Base-by-base conservation (phyloP, 2,888 invertebrate genomes). In the Eupeodes latifasciatus region DNA sequence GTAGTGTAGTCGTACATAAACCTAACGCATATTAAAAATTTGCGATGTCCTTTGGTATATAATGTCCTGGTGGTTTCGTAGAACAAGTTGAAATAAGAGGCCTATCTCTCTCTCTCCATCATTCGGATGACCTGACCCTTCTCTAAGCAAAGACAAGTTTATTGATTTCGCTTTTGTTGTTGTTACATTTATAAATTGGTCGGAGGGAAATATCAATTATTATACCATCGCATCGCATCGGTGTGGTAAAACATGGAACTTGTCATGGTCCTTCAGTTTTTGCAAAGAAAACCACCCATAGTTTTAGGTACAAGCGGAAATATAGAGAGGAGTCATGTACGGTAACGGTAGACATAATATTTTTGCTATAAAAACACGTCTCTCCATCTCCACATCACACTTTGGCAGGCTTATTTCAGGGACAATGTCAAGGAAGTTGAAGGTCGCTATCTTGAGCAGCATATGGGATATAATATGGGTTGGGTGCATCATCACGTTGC, bases 361-460 rank as follows among this genome's bases (percentile, higher is more conserved):
- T 27, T 40, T 40, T 40, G 2, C n/a, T 44, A 66, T 67, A 59
- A 59, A 3, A 49, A 36, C 40, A 47, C 27, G 55, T 71, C 44
- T 55, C 9, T 66, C 27, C 55, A 57, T 44, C 71, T 10, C 4
- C 47, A 12, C 40, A 40, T 40, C 10, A 12, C 10, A 57, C 44
- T 19, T 57, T 55, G 36, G 57, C 16, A 59, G 66, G 57, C 36
- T 49, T 55, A 40, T 40, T 82, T 64, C 78, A 82, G 78, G 82
- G 82, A 47, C 78, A 78, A 27, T 61, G 76, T 80, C 72, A 80
- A 62, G 55, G 62, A 57, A 64, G 74, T 71, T 79, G 71, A 55
- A 51, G 61, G 61, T 51, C 40, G 53, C 4, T 34, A 62, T 72
- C 53, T 62, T 7, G 55, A 16, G 11, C 55, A 53, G 14, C 40